Percentiles rank a stretch among this genome's conserved stretches.
phyloP scores from a whole-genome alignment of 2,888 invertebrate species.

The Drosophila austrosaltans region DNA sequence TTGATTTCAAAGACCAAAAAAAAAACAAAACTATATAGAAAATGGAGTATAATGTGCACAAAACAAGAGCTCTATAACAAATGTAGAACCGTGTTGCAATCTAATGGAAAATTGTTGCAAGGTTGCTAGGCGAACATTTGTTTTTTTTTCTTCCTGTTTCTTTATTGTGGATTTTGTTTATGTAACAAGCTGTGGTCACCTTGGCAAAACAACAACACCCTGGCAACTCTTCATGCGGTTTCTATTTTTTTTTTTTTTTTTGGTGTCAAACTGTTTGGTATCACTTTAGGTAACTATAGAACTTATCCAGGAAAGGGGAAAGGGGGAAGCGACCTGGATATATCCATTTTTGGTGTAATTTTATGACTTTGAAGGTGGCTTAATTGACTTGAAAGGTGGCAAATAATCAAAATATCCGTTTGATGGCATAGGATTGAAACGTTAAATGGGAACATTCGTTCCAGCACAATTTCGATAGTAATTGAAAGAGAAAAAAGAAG shows the following conservation, averaged over 20 bases:
- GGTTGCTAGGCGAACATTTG: constrained; percentile 8
- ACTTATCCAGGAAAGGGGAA: background rate
- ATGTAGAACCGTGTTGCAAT: background rate
- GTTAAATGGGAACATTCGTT: too few species aligned
- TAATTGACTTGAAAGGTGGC: background rate
- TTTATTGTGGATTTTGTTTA: constrained; percentile 41
- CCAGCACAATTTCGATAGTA: background rate
- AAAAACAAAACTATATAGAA: background rate
- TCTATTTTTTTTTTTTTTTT: background rate
- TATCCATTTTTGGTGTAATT: background rate
- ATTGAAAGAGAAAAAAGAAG: background rate
- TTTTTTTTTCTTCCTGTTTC: background rate
- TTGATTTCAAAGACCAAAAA: background rate
- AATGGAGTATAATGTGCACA: constrained; percentile 6
- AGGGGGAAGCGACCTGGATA: background rate
- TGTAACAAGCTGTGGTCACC: constrained; percentile 65
- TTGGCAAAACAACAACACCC: constrained; percentile 52
- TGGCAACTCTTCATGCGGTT: constrained; percentile 24
- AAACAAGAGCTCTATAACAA: background rate
- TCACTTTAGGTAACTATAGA: constrained; percentile 41
- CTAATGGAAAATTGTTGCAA: background rate
- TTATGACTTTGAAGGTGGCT: background rate
- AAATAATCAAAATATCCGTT: background rate
- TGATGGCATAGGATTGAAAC: too few species aligned
- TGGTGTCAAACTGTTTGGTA: constrained; percentile 46